A percentile compares a stretch with the other conserved stretches of the same genome.
These are phyloP conservation scores for Syrphus vitripennis DNA, from an alignment of 2,888 invertebrate genomes.

Conservation along the genomic window DNA sequence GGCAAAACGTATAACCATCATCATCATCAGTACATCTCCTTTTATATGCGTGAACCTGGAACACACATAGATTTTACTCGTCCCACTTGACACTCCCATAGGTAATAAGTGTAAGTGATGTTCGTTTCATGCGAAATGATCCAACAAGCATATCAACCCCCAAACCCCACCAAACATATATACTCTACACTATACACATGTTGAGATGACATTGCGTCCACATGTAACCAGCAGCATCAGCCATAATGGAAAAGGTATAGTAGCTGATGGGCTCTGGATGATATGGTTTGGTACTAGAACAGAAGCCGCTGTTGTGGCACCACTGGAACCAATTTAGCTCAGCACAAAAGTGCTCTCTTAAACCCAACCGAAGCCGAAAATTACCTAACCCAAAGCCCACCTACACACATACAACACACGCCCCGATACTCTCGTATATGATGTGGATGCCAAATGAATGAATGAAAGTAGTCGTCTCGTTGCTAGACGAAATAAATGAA, in stretches of 20 bases:
- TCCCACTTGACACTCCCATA: constrained; percentile 62
- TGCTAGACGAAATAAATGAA: constrained; percentile 47
- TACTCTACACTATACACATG: constrained; percentile 27
- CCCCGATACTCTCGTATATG: neutral
- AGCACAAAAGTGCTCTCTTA: constrained; percentile 66
- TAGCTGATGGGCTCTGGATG: neutral
- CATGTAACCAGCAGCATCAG: constrained; percentile 34
- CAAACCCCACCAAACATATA: neutral
- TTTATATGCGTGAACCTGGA: constrained; percentile 2
- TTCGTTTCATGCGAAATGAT: constrained; percentile 68
- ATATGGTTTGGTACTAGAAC: neutral
- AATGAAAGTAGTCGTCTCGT: neutral
- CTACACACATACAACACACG: neutral
- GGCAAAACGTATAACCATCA: constrained; percentile 24
- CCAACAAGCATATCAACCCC: constrained; percentile 53
- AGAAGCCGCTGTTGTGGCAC: constrained; percentile 24
- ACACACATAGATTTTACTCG: neutral
- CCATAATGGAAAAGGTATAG: neutral
- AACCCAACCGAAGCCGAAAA: constrained; percentile 65
- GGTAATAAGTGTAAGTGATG: constrained; percentile 71
- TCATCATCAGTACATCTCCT: neutral
- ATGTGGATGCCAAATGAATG: neutral
- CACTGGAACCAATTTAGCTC: constrained; percentile 67
- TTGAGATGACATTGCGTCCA: constrained; percentile 47
- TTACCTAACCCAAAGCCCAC: constrained; percentile 41